Percentiles rank a stretch among this genome's conserved stretches.
Conservation (phyloP, 2,888 invertebrate species). For the Tenthredo mesomela region DNA sequence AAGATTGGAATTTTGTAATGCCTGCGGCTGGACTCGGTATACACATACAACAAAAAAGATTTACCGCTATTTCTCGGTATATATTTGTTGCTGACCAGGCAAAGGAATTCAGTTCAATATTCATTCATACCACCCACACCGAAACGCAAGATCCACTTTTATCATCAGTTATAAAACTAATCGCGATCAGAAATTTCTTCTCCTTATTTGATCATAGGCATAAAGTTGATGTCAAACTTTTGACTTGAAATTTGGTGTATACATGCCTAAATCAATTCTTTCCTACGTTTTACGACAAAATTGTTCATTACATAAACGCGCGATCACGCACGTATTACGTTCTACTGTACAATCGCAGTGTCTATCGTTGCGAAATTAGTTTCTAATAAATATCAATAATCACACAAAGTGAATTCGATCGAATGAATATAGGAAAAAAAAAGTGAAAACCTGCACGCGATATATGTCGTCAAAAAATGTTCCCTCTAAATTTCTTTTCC, state of each 20-base stretch:
- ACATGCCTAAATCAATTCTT: too few species aligned
- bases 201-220: not conserved
- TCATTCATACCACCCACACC: not conserved
- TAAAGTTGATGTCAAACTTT: not conserved
- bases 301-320: too few species aligned
- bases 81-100: slow-evolving; percentile 13
- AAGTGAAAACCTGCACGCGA: not conserved
- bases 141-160: not conserved
- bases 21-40: not conserved
- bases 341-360: too few species aligned
- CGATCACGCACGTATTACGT: too few species aligned
- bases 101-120: slow-evolving; percentile 16
- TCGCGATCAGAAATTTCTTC: not conserved
- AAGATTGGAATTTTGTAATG: slow-evolving; percentile 26
- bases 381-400: not conserved
- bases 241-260: too few species aligned
- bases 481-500: not conserved
- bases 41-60: not conserved
- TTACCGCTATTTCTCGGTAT: slow-evolving; percentile 1
- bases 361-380: not conserved
- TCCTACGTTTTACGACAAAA: too few species aligned
- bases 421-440: not conserved
- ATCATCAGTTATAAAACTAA: not conserved
- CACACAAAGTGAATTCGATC: not conserved
- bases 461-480: not conserved